Evolutionary conservation across 2,113 vertebrate species (phyloP).

Genomic region (Hemibagrus wyckioides): DNA sequence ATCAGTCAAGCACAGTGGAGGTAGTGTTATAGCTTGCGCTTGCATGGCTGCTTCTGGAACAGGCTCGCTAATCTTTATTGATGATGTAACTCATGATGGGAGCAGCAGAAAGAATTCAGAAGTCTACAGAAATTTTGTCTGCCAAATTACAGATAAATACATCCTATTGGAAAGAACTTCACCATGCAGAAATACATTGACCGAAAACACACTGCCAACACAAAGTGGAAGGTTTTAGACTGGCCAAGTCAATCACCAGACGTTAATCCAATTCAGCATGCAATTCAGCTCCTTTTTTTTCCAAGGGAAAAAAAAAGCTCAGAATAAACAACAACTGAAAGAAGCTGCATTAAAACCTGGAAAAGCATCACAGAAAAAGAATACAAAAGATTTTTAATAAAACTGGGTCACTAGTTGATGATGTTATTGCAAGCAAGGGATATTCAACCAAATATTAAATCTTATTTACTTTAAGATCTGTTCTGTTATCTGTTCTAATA

Average conservation of each 20-base stretch:
- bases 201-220: neutral
- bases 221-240: slow-evolving; percentile 2
- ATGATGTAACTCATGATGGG: neutral
- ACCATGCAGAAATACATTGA: neutral
- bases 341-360: neutral
- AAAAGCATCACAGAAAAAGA: neutral
- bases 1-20: neutral
- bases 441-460: neutral
- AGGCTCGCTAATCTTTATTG: neutral
- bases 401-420: neutral
- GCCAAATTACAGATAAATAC: neutral
- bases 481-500: neutral
- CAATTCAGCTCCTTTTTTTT: neutral
- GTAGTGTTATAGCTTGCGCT: neutral
- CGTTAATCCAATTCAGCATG: neutral
- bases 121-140: neutral
- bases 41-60: neutral
- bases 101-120: neutral
- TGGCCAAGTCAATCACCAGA: neutral
- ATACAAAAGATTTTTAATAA: neutral
- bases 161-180: neutral
- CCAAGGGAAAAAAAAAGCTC: neutral
- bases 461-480: neutral
- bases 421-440: neutral
- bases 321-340: neutral